These are phyloP conservation scores for Tupiocoris notatus DNA, from an alignment of 2,888 invertebrate genomes.

Conservation along the genomic window DNA sequence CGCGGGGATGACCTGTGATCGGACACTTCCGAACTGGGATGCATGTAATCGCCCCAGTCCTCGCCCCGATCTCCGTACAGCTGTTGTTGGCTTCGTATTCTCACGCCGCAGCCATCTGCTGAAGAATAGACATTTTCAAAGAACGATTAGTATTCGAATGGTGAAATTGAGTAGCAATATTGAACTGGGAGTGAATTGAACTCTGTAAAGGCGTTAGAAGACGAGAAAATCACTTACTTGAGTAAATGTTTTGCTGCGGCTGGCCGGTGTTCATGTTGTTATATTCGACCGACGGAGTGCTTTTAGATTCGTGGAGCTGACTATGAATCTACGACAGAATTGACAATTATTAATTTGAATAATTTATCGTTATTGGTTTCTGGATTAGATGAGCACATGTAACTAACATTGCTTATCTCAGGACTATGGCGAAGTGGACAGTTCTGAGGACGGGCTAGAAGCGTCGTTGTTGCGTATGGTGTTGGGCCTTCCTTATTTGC, in stretches of 20 bases:
- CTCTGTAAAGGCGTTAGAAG: neutral
- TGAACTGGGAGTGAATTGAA: neutral
- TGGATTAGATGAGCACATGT: neutral
- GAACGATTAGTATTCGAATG: too few relatives aligned
- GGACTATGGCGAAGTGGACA: constrained; percentile 45
- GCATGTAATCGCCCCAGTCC: constrained; percentile 41
- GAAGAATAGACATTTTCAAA: too few relatives aligned
- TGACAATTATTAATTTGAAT: neutral
- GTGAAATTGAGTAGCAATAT: neutral
- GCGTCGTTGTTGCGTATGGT: constrained; percentile 73
- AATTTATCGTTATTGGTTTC: too few relatives aligned
- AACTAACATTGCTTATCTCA: constrained; percentile 36
- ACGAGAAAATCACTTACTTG: constrained; percentile 34
- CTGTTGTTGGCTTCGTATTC: constrained; percentile 46
- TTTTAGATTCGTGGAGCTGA: constrained; percentile 46
- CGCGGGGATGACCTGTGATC: constrained; percentile 45
- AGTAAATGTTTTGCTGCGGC: constrained; percentile 47
- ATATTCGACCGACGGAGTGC: constrained; percentile 47
- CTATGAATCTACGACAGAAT: constrained; percentile 43
- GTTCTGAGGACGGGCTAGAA: constrained; percentile 52
- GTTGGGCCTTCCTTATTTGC: constrained; percentile 57
- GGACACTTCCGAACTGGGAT: constrained; percentile 40
- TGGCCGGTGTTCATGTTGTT: constrained; percentile 47
- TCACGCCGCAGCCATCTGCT: constrained; percentile 43
- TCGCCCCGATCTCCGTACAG: constrained; percentile 46